These are phyloP conservation scores for Notarius quadriscutis DNA, from an alignment of 2,113 vertebrate species.

Conservation along the genomic window DNA sequence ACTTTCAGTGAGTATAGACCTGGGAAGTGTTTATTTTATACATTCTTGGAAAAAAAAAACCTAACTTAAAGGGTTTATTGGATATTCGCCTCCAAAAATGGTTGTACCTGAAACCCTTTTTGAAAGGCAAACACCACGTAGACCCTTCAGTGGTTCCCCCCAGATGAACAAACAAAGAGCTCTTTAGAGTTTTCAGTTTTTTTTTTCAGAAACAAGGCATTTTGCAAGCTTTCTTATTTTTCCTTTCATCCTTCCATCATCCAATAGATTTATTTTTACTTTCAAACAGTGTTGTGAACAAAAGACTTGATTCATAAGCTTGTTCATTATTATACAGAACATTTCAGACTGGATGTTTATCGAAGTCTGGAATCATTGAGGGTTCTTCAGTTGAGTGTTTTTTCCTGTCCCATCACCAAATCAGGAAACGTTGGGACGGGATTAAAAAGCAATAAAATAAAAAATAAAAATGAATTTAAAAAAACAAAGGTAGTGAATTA, in stretches of 20 bases:
- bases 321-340: not conserved
- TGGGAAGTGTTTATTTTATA: not conserved
- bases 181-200: not conserved
- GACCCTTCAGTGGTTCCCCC: not conserved
- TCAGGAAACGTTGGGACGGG: no score
- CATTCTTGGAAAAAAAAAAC: not conserved
- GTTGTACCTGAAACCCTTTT: not conserved
- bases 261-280: not conserved
- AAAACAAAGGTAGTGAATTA: no score
- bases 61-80: not conserved
- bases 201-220: not conserved
- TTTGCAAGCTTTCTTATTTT: not conserved
- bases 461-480: no score
- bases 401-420: not conserved
- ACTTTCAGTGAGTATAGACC: not conserved
- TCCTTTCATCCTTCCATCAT: not conserved
- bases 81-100: not conserved
- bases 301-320: not conserved
- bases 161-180: not conserved
- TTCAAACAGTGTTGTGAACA: not conserved
- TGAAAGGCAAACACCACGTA: not conserved
- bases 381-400: not conserved
- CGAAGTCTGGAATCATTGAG: not conserved
- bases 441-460: no score
- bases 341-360: not conserved